Percentiles rank a stretch among this genome's conserved stretches.
Conservation (phyloP, 1,140 invertebrate genomes). For the Meloidogyne hapla region DNA sequence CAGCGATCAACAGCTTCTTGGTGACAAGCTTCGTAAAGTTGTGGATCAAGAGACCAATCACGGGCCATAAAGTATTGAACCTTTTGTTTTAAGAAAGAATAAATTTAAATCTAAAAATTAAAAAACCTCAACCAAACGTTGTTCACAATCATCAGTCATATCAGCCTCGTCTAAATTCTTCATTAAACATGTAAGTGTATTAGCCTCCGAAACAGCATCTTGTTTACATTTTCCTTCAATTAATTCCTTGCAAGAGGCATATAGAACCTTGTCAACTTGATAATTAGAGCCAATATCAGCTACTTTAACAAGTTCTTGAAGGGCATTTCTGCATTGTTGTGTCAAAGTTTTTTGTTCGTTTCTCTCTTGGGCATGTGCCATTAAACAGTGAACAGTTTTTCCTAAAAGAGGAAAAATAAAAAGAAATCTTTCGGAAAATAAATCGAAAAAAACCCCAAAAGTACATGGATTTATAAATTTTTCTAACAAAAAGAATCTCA, state of each 20-base stretch:
- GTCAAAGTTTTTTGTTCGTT: conserved; percentile 53
- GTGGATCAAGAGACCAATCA: conserved; percentile 82
- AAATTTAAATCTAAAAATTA: no score
- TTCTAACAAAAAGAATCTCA: not conserved
- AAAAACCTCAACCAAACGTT: conserved; percentile 81
- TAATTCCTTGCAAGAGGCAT: conserved; percentile 54
- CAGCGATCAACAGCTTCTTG: conserved; percentile 76
- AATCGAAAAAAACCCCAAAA: no score
- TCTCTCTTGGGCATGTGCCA: conserved; percentile 76
- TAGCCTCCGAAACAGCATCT: conserved; percentile 59
- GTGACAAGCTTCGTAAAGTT: conserved; percentile 80
- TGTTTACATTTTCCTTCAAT: conserved; percentile 59
- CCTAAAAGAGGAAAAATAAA: not conserved
- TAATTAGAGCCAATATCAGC: conserved; percentile 63
- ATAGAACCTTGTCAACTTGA: conserved; percentile 63
- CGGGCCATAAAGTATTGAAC: conserved; percentile 88
- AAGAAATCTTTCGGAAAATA: not conserved
- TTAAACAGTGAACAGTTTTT: conserved; percentile 89
- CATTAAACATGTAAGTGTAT: conserved; percentile 82
- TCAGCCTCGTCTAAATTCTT: conserved; percentile 79
- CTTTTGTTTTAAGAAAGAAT: not conserved
- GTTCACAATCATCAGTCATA: conserved; percentile 86
- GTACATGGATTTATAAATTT: no score
- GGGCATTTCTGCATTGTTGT: conserved; percentile 55
- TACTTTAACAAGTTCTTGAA: conserved; percentile 57